phyloP scores from a whole-genome alignment of 2,888 invertebrate species.

The Ferrisia virgata region DNA sequence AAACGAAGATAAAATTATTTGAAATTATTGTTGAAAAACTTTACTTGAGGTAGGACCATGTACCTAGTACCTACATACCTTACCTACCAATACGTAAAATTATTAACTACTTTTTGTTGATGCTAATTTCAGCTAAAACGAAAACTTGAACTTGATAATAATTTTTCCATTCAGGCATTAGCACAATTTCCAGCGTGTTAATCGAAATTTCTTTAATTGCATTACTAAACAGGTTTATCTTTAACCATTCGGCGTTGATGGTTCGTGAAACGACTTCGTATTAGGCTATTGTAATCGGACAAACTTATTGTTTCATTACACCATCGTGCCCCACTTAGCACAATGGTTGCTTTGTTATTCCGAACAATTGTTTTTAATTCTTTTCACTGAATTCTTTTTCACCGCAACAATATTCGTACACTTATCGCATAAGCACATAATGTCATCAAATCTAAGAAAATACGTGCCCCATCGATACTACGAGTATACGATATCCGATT shows the following conservation, averaged over 20 bases:
- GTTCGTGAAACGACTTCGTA: conserved; percentile 16
- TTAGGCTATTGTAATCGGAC: conserved; percentile 8
- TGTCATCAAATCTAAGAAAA: conserved; percentile 1
- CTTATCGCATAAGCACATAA: background rate
- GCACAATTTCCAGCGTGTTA: background rate
- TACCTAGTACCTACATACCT: no score
- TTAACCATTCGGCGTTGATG: background rate
- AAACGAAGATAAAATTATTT: no score
- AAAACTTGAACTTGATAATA: background rate
- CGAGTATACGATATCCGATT: background rate
- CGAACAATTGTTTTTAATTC: conserved; percentile 7
- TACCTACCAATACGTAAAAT: no score
- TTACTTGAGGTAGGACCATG: no score
- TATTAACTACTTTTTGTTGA: background rate
- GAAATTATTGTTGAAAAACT: no score
- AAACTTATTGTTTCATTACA: conserved; percentile 15
- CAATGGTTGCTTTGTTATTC: conserved; percentile 9
- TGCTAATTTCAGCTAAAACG: background rate
- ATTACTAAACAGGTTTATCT: background rate
- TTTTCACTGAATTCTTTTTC: conserved; percentile 4
- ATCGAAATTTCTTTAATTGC: background rate
- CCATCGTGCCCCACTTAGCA: conserved; percentile 1
- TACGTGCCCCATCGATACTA: background rate
- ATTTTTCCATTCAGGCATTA: background rate
- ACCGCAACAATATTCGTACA: background rate